phyloP scores from a whole-genome alignment of 2,888 invertebrate genomes.

The Chrysina gloriosa region DNA sequence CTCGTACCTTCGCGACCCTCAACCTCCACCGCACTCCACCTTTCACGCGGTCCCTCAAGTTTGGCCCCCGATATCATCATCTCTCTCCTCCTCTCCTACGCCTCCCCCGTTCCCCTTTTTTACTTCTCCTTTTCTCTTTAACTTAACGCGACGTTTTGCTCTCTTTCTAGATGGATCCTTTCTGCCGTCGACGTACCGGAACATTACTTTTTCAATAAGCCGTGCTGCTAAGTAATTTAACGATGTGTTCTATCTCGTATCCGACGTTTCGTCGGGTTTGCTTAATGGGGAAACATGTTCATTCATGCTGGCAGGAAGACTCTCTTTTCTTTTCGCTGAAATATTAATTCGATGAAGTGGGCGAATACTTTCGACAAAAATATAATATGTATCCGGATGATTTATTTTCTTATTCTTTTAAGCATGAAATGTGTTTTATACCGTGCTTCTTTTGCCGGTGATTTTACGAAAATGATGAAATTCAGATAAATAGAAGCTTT shows the following conservation, averaged over 20 bases:
- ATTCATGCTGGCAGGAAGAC: constrained; percentile 18
- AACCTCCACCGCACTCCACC: neutral
- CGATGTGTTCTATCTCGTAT: constrained; percentile 33
- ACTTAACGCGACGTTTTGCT: neutral
- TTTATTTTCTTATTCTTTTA: constrained; percentile 21
- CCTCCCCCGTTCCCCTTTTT: neutral
- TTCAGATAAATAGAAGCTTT: neutral
- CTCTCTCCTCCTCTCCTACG: neutral
- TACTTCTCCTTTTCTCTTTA: neutral
- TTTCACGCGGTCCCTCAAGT: neutral
- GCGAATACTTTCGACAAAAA: constrained; percentile 16
- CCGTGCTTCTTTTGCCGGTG: neutral
- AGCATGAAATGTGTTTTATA: neutral
- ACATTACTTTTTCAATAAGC: constrained; percentile 37
- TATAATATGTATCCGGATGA: constrained; percentile 24
- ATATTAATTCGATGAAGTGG: constrained; percentile 33
- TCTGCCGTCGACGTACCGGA: constrained; percentile 27
- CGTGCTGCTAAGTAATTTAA: constrained; percentile 35
- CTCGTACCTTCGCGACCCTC: neutral
- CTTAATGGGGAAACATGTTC: constrained; percentile 33
- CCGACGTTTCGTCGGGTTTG: constrained; percentile 28
- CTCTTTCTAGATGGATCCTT: neutral
- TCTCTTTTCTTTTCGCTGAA: constrained; percentile 21
- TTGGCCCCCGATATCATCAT: constrained; percentile 6
- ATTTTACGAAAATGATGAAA: neutral